Percentiles rank a stretch among this genome's conserved stretches.
Evolutionary conservation across 2,797 vertebrate genomes (phyloP).

Genomic region (Sorex maritimensis): DNA sequence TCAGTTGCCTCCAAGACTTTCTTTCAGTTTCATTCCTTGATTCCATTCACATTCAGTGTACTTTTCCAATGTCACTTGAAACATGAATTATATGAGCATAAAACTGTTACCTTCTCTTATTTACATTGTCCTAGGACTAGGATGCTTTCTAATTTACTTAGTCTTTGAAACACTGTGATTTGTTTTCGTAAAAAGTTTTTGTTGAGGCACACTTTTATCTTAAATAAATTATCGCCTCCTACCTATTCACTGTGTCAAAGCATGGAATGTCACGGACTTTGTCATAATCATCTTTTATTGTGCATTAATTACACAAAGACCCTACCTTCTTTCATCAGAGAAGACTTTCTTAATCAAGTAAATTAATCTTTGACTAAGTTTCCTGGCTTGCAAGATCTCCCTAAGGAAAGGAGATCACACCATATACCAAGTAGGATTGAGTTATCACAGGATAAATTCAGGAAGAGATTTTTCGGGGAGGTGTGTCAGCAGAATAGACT

Average conservation of each 20-base stretch:
- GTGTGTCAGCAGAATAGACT: background rate
- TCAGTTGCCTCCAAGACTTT: background rate
- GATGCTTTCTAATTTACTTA: background rate
- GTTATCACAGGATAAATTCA: slow-evolving; percentile 31
- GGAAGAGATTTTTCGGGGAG: slow-evolving; percentile 5
- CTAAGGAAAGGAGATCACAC: slow-evolving; percentile 52
- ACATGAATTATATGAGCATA: background rate
- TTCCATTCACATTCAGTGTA: background rate
- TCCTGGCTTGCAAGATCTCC: slow-evolving; percentile 39
- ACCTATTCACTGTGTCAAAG: background rate
- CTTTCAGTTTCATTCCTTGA: background rate
- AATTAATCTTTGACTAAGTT: slow-evolving; percentile 79
- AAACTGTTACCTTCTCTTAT: background rate
- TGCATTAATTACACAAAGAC: slow-evolving; percentile 72
- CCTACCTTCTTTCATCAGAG: slow-evolving; percentile 68
- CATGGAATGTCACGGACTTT: slow-evolving; percentile 71
- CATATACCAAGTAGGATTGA: background rate
- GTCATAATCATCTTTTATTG: slow-evolving; percentile 80
- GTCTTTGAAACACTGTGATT: slow-evolving; percentile 5
- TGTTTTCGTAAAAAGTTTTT: no score
- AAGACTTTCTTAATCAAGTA: slow-evolving; percentile 65
- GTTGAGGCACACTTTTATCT: slow-evolving; percentile 11
- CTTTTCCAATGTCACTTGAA: background rate
- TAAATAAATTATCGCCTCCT: slow-evolving; percentile 2
- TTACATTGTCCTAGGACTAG: background rate